Evolutionary conservation across 2,888 invertebrate species (phyloP).

Genomic region (Macaria notata): DNA sequence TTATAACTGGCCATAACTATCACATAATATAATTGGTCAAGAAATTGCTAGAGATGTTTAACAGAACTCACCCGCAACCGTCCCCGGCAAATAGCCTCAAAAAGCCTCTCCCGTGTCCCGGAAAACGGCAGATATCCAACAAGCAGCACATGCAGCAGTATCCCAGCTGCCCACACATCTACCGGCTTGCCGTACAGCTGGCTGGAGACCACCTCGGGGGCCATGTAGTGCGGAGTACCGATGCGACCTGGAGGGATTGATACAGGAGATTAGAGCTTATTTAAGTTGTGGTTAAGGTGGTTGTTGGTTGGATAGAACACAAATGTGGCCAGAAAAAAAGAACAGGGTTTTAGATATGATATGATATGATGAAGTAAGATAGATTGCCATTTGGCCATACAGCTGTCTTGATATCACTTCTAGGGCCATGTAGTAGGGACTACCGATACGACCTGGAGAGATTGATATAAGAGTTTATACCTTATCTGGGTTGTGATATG

Average conservation of each 20-base stretch:
- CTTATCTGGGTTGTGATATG: too few species aligned
- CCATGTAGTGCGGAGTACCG: slow-evolving; percentile 98
- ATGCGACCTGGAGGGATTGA: slow-evolving; percentile 87
- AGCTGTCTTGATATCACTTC: slow-evolving; percentile 96
- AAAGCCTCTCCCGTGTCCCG: slow-evolving; percentile 95
- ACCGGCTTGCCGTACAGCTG: slow-evolving; percentile 96
- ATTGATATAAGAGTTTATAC: too few species aligned
- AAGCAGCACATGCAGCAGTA: slow-evolving; percentile 95
- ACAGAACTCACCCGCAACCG: slow-evolving; percentile 85
- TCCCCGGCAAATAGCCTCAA: slow-evolving; percentile 94
- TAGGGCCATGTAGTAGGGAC: slow-evolving; percentile 99
- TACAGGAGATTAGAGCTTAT: too few species aligned
- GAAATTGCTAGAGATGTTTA: too few species aligned
- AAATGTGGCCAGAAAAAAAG: too few species aligned
- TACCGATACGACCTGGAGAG: slow-evolving; percentile 92
- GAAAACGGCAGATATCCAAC: slow-evolving; percentile 97
- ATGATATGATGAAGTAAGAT: too few species aligned
- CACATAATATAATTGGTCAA: too few species aligned
- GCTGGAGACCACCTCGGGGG: slow-evolving; percentile 97
- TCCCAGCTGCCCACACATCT: slow-evolving; percentile 99
- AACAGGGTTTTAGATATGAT: too few species aligned
- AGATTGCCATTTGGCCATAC: too few species aligned
- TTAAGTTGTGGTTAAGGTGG: too few species aligned
- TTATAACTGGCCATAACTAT: too few species aligned
- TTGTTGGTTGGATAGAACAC: too few species aligned